Percentiles rank a stretch among this genome's conserved stretches.
phyloP scores from a whole-genome alignment of 1,140 invertebrate species.

The Drosophila truncata region DNA sequence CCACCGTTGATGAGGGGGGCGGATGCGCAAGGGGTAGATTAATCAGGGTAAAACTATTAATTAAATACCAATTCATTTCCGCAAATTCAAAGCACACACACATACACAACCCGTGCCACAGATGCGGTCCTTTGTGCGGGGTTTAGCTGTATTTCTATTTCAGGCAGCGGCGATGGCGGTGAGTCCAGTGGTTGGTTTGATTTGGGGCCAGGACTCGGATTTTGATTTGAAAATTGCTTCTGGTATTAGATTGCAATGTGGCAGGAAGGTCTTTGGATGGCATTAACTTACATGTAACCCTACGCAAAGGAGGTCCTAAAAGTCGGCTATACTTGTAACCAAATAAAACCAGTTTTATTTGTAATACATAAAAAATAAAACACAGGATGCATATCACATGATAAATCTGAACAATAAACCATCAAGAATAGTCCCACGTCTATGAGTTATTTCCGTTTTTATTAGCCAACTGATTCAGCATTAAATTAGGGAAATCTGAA shows the following conservation, averaged over 20 bases:
- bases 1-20: constrained; percentile 41
- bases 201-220: constrained; percentile 27
- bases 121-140: constrained; percentile 47
- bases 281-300: background rate
- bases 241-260: constrained; percentile 31
- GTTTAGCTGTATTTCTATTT: constrained; percentile 56
- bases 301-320: background rate
- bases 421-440: too few species aligned
- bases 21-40: constrained; percentile 78
- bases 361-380: background rate
- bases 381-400: background rate
- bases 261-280: background rate
- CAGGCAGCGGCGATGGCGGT: constrained; percentile 8
- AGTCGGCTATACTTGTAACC: background rate
- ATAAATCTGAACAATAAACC: constrained; percentile 2
- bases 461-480: constrained; percentile 16
- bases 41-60: constrained; percentile 85
- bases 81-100: constrained; percentile 79
- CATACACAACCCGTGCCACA: constrained; percentile 22
- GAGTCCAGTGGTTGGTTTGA: constrained; percentile 64
- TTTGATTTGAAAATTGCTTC: constrained; percentile 18
- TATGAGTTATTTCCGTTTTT: background rate
- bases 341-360: background rate
- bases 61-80: constrained; percentile 85
- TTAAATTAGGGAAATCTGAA: constrained; percentile 32